Evolutionary conservation across 2,888 invertebrate species (phyloP), one percentile per base, ranked within the genome.

Genomic region (Standfussiana lucernea): DNA sequence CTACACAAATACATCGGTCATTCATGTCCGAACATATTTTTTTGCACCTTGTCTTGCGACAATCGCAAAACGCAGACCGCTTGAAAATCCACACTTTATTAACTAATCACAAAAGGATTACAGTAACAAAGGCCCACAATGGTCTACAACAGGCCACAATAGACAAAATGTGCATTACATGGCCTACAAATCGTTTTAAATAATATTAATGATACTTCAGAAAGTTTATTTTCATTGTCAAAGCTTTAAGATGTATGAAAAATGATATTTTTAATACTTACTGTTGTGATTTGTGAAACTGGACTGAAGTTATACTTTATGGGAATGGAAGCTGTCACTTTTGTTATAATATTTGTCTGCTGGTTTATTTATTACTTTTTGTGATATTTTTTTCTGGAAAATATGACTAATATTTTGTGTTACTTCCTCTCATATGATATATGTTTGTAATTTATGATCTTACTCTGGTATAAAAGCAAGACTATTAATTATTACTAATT

Each of bases 101-200:
- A 91, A 93, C 89, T 91, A 86, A 82, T 82, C 82, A 95, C 94
- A 95, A 95, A 91, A 84, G 93, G 90, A 93, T 94, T 93, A 94
- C 79, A 86, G 75, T 83, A 47, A 86, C 84, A 87, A 84, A 65
- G n/a, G 65, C 10, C 42, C n/a, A 85, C 88, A 89, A 91, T 85
- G 79, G 77, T n/a, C 70, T 74, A 71, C 47, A 77, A 80, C 67
- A 66, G 68, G 37, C 37, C 10, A 90, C 90, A 93, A 93, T 92
- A 82, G 83, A 81, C 73, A 80, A 83, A 91, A 90, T 91, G 90
- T 91, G 88, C 83, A 80, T 86, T 88, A 89, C 90, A 89, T 79
- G 32, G 79, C 79, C 76, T 75, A 78, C 82, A 82, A 86, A 83
- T 85, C 79, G 80, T 88, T 88, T 83, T 79, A 88, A 66, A 83